Evolutionary conservation across 1,140 invertebrate species (phyloP), one percentile per base, ranked within the genome.

Genomic region (Metaphire vulgaris): DNA sequence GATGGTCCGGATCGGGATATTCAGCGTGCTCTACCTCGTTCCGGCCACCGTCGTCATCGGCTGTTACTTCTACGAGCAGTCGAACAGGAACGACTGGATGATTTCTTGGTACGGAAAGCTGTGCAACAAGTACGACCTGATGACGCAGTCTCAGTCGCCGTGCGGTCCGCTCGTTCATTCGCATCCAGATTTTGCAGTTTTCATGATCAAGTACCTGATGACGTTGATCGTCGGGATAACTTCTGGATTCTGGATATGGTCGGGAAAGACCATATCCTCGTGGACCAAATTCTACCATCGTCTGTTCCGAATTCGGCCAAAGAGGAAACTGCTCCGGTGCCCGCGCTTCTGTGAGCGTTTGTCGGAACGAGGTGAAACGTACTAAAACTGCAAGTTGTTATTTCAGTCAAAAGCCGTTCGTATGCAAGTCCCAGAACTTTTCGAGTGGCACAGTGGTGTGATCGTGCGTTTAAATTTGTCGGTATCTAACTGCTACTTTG

Each of bases 181-280:
- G 14, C 83, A 87, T 29, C 86, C 86, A 0, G 84, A 85, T 75
- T 85, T 90, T 64, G 89, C 90, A 80, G 86, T 91, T 6, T 97
- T 96, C 84, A 96, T 97, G 91, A 91, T 95, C 72, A 98, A 98
- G 83, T 98, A 98, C 88, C 88, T 98, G 72, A 96, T 96, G 91
- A 92, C 92, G 26, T 93, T 99, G 88, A 94, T 98, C 73, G 95
- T 98, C n/a, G 96, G 96, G 1, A 95, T 99, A 41, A 97, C 95
- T 0, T 97, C 94, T 1, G 95, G 93, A 79, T 93, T 98, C 77
- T 99, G 96, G 96, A 94, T 98, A 41, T 97, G 96, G 91, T 97
- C 95, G 14, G 92, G 93, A 41, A 99, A 99, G 87, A 99, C 97
- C 0, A 89, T 98, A 79, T 91, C 91, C 69, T 96, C 93, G 78